Conservation (phyloP, 1,140 invertebrate species). For the Philaenus spumarius region DNA sequence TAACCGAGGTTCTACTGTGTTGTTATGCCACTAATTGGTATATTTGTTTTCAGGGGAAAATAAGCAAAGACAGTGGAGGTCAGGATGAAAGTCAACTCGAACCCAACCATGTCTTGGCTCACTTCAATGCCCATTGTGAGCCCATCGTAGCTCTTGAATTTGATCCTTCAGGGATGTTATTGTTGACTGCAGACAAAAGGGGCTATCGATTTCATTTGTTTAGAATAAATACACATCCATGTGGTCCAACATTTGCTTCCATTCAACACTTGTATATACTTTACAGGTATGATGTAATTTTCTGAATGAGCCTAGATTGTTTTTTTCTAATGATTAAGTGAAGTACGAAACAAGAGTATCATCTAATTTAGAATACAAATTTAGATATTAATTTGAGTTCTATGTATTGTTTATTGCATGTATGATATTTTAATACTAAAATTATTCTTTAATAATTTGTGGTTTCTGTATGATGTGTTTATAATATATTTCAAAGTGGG, state of each 20-base stretch:
- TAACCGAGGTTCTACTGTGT: too few species aligned
- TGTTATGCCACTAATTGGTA: too few species aligned
- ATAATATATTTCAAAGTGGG: too few species aligned
- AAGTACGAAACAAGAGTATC: not conserved
- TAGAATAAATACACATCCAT: conserved; percentile 87
- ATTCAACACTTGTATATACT: conserved; percentile 96
- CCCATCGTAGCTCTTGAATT: conserved; percentile 87
- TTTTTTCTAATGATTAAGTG: not conserved
- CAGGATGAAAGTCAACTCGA: conserved; percentile 2
- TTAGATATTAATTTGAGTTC: too few species aligned
- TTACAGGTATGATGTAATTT: conserved; percentile 77
- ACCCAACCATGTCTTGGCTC: conserved; percentile 49
- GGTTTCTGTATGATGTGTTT: too few species aligned
- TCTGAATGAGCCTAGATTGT: conserved; percentile 49
- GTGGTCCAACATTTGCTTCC: conserved; percentile 74
- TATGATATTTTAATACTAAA: too few species aligned
- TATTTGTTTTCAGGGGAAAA: conserved; percentile 25
- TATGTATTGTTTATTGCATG: too few species aligned
- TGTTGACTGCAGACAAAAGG: conserved; percentile 88
- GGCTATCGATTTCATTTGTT: conserved; percentile 97
- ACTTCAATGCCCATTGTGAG: conserved; percentile 91
- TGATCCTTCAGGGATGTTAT: conserved; percentile 83
- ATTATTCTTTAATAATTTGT: too few species aligned
- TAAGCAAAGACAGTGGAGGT: conserved; percentile 16
- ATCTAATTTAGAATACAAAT: not conserved